Conservation (phyloP, 2,113 vertebrate species). For the Rhizomys pruinosus region DNA sequence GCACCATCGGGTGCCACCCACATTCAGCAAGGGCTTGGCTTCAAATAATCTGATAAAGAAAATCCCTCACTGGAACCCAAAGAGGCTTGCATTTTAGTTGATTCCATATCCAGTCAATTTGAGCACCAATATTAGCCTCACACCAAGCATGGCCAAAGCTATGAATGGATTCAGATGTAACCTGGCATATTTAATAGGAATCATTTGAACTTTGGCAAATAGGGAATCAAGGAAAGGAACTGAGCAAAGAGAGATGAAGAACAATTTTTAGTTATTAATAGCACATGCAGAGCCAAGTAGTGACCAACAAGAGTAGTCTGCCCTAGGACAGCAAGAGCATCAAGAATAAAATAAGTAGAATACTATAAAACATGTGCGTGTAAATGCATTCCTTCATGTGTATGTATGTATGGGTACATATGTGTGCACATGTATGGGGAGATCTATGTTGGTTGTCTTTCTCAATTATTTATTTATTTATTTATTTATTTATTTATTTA, state of each 20-base stretch:
- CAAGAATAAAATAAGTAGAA: neutral
- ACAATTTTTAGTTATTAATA: neutral
- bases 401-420: neutral
- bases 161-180: neutral
- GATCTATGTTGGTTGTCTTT: neutral
- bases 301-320: neutral
- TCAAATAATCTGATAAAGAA: too few species aligned
- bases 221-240: neutral
- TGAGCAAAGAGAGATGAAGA: neutral
- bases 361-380: neutral
- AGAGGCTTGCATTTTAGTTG: too few species aligned
- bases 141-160: neutral
- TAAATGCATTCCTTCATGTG: too few species aligned
- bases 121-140: too few species aligned
- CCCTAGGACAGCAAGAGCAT: neutral
- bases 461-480: neutral
- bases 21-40: too few species aligned
- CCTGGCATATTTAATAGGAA: neutral
- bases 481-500: too few species aligned
- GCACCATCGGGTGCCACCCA: too few species aligned
- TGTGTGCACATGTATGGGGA: neutral
- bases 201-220: neutral
- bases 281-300: neutral
- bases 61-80: too few species aligned
- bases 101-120: too few species aligned